A percentile compares a stretch with the other conserved stretches of the same genome.
phyloP scores from a whole-genome alignment of 2,113 vertebrate genomes.

The Pollimyrus isidori region DNA sequence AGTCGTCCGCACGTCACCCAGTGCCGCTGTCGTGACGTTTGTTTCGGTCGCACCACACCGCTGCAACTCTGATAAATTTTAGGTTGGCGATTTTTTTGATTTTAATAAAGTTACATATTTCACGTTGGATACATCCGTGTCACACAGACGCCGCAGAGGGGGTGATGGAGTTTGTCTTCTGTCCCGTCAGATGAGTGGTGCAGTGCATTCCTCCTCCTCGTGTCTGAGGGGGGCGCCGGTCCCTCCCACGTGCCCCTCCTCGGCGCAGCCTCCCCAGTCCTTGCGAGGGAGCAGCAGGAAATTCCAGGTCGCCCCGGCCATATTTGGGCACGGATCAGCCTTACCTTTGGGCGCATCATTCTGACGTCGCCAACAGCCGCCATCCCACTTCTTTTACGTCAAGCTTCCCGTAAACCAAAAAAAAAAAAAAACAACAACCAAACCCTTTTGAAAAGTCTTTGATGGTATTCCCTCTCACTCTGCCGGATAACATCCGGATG shows the following conservation, averaged over 20 bases:
- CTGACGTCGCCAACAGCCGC: not conserved
- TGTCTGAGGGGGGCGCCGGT: not conserved
- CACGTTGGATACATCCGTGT: not conserved
- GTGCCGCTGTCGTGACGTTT: not conserved
- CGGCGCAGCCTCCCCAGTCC: not conserved
- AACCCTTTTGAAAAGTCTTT: not conserved
- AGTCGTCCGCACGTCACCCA: not conserved
- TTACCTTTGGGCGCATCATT: not conserved
- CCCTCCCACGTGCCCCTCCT: not conserved
- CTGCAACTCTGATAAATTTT: not conserved
- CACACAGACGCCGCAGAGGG: not conserved
- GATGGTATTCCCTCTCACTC: not conserved
- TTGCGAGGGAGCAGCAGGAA: not conserved
- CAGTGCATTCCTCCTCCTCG: not conserved
- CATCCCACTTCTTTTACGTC: not conserved
- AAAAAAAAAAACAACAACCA: not conserved
- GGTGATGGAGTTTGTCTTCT: not conserved
- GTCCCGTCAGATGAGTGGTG: not conserved
- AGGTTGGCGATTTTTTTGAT: not conserved
- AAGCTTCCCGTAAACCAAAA: slow-evolving; percentile 37
- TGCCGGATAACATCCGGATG: not conserved
- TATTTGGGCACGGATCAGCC: not conserved
- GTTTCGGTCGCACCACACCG: not conserved
- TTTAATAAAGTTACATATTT: not conserved
- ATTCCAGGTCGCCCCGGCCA: not conserved